A percentile compares a stretch with the other conserved stretches of the same genome.
These are phyloP conservation scores for Gadopsis marmoratus DNA, from an alignment of 2,797 vertebrate species.

Conservation along the genomic window DNA sequence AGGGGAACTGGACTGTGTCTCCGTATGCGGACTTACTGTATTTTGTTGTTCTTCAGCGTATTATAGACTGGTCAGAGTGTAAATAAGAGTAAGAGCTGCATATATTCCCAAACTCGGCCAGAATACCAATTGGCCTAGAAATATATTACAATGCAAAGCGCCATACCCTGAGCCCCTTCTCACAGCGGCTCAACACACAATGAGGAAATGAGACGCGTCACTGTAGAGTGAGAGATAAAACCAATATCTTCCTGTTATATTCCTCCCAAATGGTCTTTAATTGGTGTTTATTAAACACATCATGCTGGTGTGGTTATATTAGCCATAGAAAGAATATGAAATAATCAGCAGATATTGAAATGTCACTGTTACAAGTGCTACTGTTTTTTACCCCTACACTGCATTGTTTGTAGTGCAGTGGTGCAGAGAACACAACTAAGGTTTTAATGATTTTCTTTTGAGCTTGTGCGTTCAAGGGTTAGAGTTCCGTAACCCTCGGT, in stretches of 20 bases:
- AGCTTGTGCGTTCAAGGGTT: conserved; percentile 8
- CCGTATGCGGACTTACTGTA: neutral
- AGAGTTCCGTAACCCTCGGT: neutral
- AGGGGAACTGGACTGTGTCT: conserved; percentile 36
- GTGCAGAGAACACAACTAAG: conserved; percentile 46
- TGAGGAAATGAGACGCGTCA: conserved; percentile 58
- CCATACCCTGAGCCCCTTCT: conserved; percentile 38
- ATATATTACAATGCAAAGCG: conserved; percentile 62
- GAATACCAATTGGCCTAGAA: conserved; percentile 66
- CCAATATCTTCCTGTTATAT: conserved; percentile 32
- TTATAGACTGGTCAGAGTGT: conserved; percentile 39
- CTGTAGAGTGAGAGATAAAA: conserved; percentile 47
- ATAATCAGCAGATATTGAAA: conserved; percentile 2
- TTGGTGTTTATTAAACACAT: conserved; percentile 49
- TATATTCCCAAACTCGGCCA: conserved; percentile 37
- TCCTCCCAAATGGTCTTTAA: conserved; percentile 35
- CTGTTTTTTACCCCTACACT: conserved; percentile 7
- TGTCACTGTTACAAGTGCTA: neutral
- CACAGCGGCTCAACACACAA: conserved; percentile 44
- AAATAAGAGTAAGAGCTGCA: conserved; percentile 43
- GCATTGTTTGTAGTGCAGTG: conserved; percentile 17
- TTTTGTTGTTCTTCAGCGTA: conserved; percentile 22
- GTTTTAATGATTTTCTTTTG: conserved; percentile 46
- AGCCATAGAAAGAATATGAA: conserved; percentile 1
- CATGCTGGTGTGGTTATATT: conserved; percentile 12